These are phyloP conservation scores for Tragelaphus buxtoni DNA, from an alignment of 2,113 vertebrate genomes.

Conservation along the genomic window DNA sequence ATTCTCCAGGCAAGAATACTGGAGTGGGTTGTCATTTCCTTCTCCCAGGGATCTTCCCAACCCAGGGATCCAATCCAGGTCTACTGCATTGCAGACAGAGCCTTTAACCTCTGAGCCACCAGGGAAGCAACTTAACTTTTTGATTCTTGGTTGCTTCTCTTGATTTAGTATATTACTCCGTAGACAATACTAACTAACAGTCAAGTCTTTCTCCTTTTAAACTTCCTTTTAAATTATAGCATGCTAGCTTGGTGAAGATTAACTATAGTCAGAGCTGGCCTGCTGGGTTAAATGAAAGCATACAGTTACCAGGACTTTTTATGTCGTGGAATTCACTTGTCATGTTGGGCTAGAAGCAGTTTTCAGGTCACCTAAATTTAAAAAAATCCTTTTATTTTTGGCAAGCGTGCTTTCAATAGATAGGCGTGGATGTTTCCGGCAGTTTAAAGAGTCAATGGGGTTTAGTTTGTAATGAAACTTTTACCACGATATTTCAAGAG, in stretches of 20 bases:
- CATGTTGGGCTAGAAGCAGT: neutral
- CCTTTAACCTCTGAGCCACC: too few species aligned
- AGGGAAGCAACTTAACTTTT: neutral
- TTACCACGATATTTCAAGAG: neutral
- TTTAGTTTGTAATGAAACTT: neutral
- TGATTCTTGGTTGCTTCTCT: neutral
- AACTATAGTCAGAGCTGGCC: neutral
- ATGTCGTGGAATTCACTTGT: neutral
- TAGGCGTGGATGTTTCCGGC: neutral
- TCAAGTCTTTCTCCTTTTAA: neutral
- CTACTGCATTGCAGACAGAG: too few species aligned
- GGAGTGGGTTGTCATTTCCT: too few species aligned
- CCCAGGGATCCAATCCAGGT: too few species aligned
- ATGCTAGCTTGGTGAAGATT: neutral
- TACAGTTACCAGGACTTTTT: neutral
- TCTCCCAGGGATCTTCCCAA: too few species aligned
- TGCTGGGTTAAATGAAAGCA: neutral
- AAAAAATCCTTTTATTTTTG: neutral
- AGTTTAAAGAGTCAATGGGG: neutral
- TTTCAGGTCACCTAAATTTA: neutral
- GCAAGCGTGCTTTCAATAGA: neutral
- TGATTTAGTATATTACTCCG: neutral
- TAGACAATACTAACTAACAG: neutral
- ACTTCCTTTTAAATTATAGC: neutral
- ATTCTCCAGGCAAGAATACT: too few species aligned